Base-by-base conservation (phyloP, 1,140 invertebrate genomes). In the Ganaspis sp. region DNA sequence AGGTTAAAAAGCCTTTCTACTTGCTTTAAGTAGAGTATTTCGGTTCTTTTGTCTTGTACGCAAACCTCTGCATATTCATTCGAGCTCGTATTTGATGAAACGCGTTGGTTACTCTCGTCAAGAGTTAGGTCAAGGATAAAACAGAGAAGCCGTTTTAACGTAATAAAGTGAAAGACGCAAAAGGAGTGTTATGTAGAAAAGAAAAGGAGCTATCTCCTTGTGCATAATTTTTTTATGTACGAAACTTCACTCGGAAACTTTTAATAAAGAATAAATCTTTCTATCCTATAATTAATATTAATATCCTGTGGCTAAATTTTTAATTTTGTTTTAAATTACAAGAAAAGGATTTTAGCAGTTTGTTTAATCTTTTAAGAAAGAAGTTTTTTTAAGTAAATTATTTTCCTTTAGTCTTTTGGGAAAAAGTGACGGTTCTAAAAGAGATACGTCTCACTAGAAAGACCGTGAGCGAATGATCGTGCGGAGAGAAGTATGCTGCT, bases 131-230 rank as follows among this genome's bases (percentile, higher is more conserved):
- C 45, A 73, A 73, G 71, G 71, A n/a, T 15, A 37, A 49, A 26
- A 29, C 11, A 49, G 45, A 53, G 19, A 73, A 73, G 42, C 26
- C 45, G 23, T 37, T 53, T 45, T 73, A 73, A 54, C 29, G 45
- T 73, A 73, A 73, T 73, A 73, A 73, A 54, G 71, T 42, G 23
- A 53, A 73, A 73, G 21, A 38, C 29, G 15, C 21, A 64, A 19
- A n/a, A 29, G 15, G 3, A 29, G 21, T 64, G 21, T 26, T 26
- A 29, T 29, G 21, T 29, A 9, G 9, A 15, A 23, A 29, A 15
- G 17, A 19, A 64, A 3, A 64, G 4, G 23, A 58, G 23, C 23
- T 29, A 64, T 26, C 23, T 64, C 21, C 12, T 19, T 64, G 11
- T 23, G 15, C 21, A 64, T 15, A 1, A 58, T 58, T 54, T 58